Evolutionary conservation across 2,888 invertebrate genomes (phyloP).

Genomic region (Deilephila porcellus): DNA sequence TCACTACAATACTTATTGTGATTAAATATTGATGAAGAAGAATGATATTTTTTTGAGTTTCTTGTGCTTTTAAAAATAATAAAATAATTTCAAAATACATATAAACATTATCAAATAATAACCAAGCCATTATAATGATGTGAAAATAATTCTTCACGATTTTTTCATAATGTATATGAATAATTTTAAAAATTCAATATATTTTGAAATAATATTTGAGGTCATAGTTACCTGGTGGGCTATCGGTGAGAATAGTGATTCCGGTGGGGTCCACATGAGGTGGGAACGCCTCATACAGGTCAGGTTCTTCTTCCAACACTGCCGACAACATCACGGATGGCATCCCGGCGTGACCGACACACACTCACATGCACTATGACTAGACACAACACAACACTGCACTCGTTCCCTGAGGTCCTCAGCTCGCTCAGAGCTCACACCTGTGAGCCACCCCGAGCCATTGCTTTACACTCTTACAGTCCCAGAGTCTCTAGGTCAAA

Average conservation of each 20-base stretch:
- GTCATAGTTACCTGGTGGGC: slow-evolving; percentile 79
- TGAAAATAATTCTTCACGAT: not conserved
- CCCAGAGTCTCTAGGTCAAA: slow-evolving; percentile 76
- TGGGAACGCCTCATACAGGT: slow-evolving; percentile 91
- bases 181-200: slow-evolving; percentile 12
- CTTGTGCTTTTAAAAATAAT: not conserved
- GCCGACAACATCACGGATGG: slow-evolving; percentile 89
- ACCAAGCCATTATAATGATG: not conserved
- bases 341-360: slow-evolving; percentile 73
- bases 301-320: slow-evolving; percentile 90
- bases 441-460: slow-evolving; percentile 71
- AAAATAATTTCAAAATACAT: not conserved
- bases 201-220: not conserved
- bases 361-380: slow-evolving; percentile 69
- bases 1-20: not conserved
- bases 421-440: slow-evolving; percentile 72
- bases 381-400: slow-evolving; percentile 78
- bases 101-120: not conserved
- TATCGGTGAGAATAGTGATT: slow-evolving; percentile 89
- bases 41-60: not conserved
- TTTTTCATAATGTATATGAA: slow-evolving; percentile 16
- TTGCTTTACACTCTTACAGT: slow-evolving; percentile 59
- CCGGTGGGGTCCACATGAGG: slow-evolving; percentile 92
- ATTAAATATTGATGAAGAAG: not conserved
- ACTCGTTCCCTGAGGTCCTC: slow-evolving; percentile 63